Base-by-base conservation (phyloP, 2,888 invertebrate species). In the Epicampocera succincta region DNA sequence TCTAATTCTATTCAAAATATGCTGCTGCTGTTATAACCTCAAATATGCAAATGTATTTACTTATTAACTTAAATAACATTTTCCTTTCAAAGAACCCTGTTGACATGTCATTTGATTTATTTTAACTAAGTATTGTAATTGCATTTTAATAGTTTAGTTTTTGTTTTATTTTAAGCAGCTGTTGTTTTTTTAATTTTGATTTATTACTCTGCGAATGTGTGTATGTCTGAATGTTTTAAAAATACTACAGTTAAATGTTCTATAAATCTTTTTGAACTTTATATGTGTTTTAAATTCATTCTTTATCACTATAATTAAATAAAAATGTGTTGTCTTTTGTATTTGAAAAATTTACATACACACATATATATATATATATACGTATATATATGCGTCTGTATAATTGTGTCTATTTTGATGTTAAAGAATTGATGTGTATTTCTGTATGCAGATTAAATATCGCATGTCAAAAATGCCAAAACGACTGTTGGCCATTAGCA, bases 381-480 rank as follows among this genome's bases (percentile, higher is more conserved):
- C 58, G 12, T 52, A 1, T 60, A 8, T 56, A 19, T 42, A 29
- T 42, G 0, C 29, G 17, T 52, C 17, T 1, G 25, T 60, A 46
- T 63, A 4, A 13, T 44, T 56, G 19, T 25, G 19, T 19, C 3
- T 1, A 33, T 33, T 33, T 33, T 44, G 21, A 61, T 76, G 52
- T 69, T 25, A 56, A 69, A 76, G 17, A 56, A 56, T 77, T 77
- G 56, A 74, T 66, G 48, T 60, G 60, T 83, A 66, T 71, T 63
- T 81, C 19, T 82, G 69, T 79, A 68, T 69, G 52, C 85, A 87
- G 87, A 85, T 87, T 83, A 85, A 86, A 84, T 85, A 86, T 85
- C 87, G 87, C 84, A 84, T 85, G 84, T 85, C 85, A 69, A 86
- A 85, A 85, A 75, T 84, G 80, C 82, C 86, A 83, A 86, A 84